Base-by-base conservation (phyloP, 1,140 invertebrate genomes). In the Heliconius nattereri region DNA sequence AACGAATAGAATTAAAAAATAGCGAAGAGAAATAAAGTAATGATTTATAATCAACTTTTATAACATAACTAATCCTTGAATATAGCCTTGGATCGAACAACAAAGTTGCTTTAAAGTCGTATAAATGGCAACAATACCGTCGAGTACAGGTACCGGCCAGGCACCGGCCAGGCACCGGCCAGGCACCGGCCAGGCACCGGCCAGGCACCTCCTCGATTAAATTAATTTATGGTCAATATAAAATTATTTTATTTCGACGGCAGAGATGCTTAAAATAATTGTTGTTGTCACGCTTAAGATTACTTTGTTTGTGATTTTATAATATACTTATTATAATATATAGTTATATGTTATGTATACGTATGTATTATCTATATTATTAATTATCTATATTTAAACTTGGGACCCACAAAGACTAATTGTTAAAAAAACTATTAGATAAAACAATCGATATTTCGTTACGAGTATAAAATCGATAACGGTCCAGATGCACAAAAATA, bases 401-500 rank as follows among this genome's bases (percentile, higher is more conserved):
- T n/a, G 52, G n/a, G 2, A 20, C 3, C 20, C 20, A 26, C 8
- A 60, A 60, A 9, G n/a, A 26, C 23, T 23, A 9, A 60, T 60
- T 60, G 57, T 9, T 23, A 66, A 29, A 26, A 66, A 66, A 66
- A 23, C 13, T 66, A 23, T 66, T 26, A 26, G 60, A 66, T 29
- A 75, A 78, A 77, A 82, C 71, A 78, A 90, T 91, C 89, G 89
- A 91, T 89, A 85, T 79, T 81, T 71, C 73, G 23, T 57, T 80
- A 76, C 78, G 82, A 83, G 86, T 86, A 83, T 83, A 92, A 92
- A 93, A 94, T 94, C 92, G 91, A 94, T 94, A 90, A 75, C 86
- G 92, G 92, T 94, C 92, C 92, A 94, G 92, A 94, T 94, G 92
- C 88, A 94, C 91, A 92, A 93, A 94, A 94, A 93, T 94, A 87